These are phyloP conservation scores for Rhagium mordax DNA, from an alignment of 2,888 invertebrate species.

Conservation along the genomic window DNA sequence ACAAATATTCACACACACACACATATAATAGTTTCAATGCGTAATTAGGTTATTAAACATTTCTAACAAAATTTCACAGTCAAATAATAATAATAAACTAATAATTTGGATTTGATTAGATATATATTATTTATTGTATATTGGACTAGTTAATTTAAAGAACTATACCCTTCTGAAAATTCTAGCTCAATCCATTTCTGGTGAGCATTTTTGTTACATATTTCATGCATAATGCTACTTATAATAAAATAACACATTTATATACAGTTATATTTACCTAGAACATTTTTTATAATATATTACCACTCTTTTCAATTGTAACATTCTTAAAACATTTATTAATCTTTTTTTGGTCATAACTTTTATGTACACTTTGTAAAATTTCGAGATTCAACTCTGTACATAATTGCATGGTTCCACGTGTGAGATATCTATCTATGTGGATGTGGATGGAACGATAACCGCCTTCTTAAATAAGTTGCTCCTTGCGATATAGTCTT, in stretches of 20 bases:
- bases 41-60: too few relatives aligned
- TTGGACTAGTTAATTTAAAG: too few relatives aligned
- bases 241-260: neutral
- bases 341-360: neutral
- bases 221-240: neutral
- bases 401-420: neutral
- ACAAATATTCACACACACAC: too few relatives aligned
- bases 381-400: neutral
- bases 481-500: slow-evolving; percentile 19
- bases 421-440: neutral
- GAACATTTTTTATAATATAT: neutral
- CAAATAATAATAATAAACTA: too few relatives aligned
- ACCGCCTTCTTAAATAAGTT: slow-evolving; percentile 15
- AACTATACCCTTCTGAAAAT: too few relatives aligned
- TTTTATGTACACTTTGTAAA: neutral
- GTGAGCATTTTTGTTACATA: neutral
- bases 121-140: too few relatives aligned
- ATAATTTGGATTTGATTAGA: too few relatives aligned
- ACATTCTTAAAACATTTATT: neutral
- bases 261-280: neutral
- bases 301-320: neutral
- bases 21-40: too few relatives aligned
- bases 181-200: neutral
- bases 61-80: too few relatives aligned
- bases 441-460: neutral